phyloP scores from a whole-genome alignment of 2,797 vertebrate species.

The Gobionotothen gibberifrons region DNA sequence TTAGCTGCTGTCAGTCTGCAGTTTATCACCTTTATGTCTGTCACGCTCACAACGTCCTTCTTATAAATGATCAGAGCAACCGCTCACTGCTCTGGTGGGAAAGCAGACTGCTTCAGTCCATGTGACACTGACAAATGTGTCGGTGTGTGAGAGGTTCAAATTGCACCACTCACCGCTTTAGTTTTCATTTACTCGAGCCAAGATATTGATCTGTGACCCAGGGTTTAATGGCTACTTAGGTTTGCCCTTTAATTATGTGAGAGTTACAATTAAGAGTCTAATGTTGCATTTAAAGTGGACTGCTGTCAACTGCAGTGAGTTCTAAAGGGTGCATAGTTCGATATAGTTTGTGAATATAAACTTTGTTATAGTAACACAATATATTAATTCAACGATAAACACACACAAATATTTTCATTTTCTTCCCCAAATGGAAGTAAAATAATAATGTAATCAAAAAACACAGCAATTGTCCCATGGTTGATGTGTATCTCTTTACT shows the following conservation, averaged over 20 bases:
- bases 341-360: neutral
- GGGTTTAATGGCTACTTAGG: constrained; percentile 18
- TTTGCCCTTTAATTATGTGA: constrained; percentile 7
- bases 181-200: constrained; percentile 16
- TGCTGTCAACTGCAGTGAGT: neutral
- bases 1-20: constrained; percentile 1
- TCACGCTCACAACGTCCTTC: neutral
- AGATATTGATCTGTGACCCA: constrained; percentile 29
- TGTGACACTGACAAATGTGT: constrained; percentile 7
- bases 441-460: neutral
- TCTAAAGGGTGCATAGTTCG: neutral
- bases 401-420: neutral
- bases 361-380: neutral
- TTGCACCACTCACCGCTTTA: constrained; percentile 15
- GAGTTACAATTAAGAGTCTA: neutral
- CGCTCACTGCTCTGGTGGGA: neutral
- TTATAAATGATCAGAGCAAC: neutral
- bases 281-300: neutral
- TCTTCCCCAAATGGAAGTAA: neutral
- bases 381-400: neutral
- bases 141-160: neutral
- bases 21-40: neutral
- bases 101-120: neutral
- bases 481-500: neutral
- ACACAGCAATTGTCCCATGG: neutral